Evolutionary conservation across 2,888 invertebrate genomes (phyloP).

Genomic region (Drosophila kambysellisi): DNA sequence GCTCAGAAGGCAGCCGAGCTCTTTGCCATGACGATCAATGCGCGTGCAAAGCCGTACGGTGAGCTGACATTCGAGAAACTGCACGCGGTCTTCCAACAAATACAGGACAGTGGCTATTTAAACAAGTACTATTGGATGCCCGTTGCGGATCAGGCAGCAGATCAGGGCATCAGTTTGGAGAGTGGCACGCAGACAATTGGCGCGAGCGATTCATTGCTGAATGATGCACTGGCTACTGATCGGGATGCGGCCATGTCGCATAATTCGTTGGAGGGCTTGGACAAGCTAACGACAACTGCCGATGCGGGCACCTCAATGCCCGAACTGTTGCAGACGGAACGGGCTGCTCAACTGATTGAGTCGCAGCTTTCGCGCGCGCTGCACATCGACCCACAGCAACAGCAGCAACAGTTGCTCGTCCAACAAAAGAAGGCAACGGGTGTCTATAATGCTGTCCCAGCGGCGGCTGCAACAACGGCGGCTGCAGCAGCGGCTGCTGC

Average conservation of each 20-base stretch:
- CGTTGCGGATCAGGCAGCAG: conserved; percentile 45
- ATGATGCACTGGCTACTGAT: conserved; percentile 43
- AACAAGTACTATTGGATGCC: conserved; percentile 87
- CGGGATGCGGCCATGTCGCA: conserved; percentile 58
- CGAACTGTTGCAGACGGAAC: conserved; percentile 61
- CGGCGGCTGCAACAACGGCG: conserved; percentile 24
- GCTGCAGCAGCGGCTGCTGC: conserved; percentile 43
- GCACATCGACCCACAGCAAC: conserved; percentile 55
- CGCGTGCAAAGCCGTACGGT: conserved; percentile 92
- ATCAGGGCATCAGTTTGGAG: conserved; percentile 58
- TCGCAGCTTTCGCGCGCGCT: conserved; percentile 46
- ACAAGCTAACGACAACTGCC: conserved; percentile 63
- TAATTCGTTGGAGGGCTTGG: conserved; percentile 71
- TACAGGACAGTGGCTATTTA: conserved; percentile 94
- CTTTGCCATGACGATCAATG: conserved; percentile 92
- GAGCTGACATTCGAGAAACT: conserved; percentile 93
- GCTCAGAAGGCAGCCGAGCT: conserved; percentile 94
- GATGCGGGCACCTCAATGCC: conserved; percentile 34
- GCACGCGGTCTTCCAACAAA: conserved; percentile 91
- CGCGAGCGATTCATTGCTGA: conserved; percentile 52
- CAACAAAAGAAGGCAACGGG: conserved; percentile 54
- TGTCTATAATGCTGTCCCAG: conserved; percentile 46
- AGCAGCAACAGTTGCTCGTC: conserved; percentile 51
- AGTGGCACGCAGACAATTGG: conserved; percentile 56
- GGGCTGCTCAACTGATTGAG: conserved; percentile 51